Evolutionary conservation across 2,797 vertebrate species (phyloP).

Genomic region (Selene dorsalis): DNA sequence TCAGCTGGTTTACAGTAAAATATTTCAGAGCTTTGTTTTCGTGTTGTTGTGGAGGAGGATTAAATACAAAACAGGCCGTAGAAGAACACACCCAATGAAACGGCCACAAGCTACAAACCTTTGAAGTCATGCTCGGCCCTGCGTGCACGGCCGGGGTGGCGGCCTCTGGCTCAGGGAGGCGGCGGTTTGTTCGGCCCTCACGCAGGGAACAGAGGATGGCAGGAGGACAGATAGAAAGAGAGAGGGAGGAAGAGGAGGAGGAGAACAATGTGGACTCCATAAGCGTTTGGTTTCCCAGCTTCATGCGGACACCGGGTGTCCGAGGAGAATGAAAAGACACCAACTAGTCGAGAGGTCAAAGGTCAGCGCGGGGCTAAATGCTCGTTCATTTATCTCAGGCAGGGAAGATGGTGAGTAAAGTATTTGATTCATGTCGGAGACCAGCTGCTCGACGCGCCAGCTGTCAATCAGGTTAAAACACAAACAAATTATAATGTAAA

Average conservation of each 20-base stretch:
- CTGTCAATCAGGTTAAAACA: neutral
- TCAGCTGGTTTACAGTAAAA: constrained; percentile 16
- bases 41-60: neutral
- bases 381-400: constrained; percentile 57
- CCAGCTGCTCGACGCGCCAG: neutral
- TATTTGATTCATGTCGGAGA: constrained; percentile 22
- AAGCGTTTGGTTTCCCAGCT: constrained; percentile 42
- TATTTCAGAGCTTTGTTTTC: neutral
- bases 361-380: constrained; percentile 56
- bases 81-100: constrained; percentile 26
- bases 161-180: constrained; percentile 29
- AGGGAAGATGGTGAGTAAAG: constrained; percentile 1
- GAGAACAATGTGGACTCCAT: constrained; percentile 49
- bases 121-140: constrained; percentile 55
- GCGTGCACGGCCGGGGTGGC: constrained; percentile 23
- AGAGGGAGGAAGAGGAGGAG: constrained; percentile 1
- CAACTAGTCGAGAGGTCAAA: constrained; percentile 62
- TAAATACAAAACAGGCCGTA: constrained; percentile 4
- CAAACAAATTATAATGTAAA: neutral
- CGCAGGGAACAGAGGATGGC: constrained; percentile 42
- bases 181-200: constrained; percentile 42
- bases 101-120: constrained; percentile 8
- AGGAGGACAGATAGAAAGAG: constrained; percentile 15
- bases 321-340: constrained; percentile 62
- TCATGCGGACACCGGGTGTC: constrained; percentile 58